Conservation (phyloP, 2,113 vertebrate species). For the Nipponia nippon region DNA sequence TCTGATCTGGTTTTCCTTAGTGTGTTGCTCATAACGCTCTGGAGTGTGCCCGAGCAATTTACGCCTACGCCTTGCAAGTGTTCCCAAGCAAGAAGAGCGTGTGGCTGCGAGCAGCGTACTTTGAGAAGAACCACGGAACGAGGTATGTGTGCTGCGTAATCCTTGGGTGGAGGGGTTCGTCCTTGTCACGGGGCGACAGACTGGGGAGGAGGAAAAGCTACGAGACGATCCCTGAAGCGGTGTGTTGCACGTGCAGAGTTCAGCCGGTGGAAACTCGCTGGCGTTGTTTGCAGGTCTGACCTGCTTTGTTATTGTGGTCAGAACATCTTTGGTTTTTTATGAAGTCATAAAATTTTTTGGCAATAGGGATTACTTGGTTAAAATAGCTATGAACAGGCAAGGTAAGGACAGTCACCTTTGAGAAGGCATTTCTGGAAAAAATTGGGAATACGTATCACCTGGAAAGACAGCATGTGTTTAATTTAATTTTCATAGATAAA, state of each 20-base stretch:
- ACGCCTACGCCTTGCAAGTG: conserved; percentile 93
- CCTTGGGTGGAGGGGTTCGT: not conserved
- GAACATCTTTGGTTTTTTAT: not conserved
- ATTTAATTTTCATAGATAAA: not conserved
- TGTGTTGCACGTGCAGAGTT: not conserved
- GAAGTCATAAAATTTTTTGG: not conserved
- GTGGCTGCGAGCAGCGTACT: conserved; percentile 96
- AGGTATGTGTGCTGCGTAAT: conserved; percentile 64
- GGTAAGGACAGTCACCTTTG: not conserved
- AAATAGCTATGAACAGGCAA: not conserved
- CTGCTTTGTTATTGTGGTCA: not conserved
- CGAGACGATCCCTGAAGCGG: not conserved
- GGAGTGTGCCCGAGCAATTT: conserved; percentile 96
- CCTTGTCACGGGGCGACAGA: not conserved
- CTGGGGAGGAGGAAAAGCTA: not conserved
- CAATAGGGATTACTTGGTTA: not conserved
- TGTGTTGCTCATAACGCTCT: conserved; percentile 93
- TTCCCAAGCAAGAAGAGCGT: conserved; percentile 99
- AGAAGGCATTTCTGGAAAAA: not conserved
- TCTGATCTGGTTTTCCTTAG: conserved; percentile 59
- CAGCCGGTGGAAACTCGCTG: not conserved
- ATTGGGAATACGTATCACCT: not conserved
- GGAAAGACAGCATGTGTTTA: not conserved
- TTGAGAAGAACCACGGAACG: conserved; percentile 96
- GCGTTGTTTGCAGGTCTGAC: not conserved